Base-by-base conservation (phyloP, 2,888 invertebrate species). In the Conus canariensis region DNA sequence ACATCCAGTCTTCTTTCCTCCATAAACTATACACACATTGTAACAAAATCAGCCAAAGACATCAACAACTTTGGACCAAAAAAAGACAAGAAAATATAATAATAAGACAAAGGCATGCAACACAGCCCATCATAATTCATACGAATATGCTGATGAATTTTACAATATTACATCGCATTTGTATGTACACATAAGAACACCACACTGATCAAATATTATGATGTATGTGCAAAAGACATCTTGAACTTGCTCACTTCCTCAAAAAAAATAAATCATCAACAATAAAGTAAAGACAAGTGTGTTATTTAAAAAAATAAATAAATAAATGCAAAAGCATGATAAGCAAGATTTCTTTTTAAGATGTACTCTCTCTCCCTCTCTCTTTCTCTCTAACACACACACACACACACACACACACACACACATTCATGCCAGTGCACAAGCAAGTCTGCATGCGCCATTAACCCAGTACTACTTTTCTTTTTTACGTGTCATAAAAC, bases 101-200 rank as follows among this genome's bases (percentile, higher is more conserved):
- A 64, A 14, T 64, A 10, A 64, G 12, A 64, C 64, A 80, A 30
- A 80, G 30, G 45, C 77, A 80, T 80, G 45, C 77, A 45, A 80
- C 45, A 80, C 77, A 30, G 10, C 45, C 45, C 25, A 80, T 77
- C 10, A 12, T 45, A 80, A 80, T 45, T 30, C 9, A 80, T 10
- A 80, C 77, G 45, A 30, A 80, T 80, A 80, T 12, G 22, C 77
- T 80, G 77, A 12, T 80, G 77, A 30, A 80, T 80, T 80, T 45
- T 80, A 80, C 77, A 45, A 80, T 45, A 30, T 80, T 80, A 80
- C 77, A 45, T 30, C 45, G 30, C 77, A 10, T 30, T 14, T 14
- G 77, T 80, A 80, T 80, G 30, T 80, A 80, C 77, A 80, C 10
- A 30, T 30, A 80, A 80, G 12, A 30, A 5, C 16, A 30, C 12